A percentile compares a stretch with the other conserved stretches of the same genome.
Evolutionary conservation across 2,888 invertebrate genomes (phyloP).

Genomic region (Ichneumoninae sp.): DNA sequence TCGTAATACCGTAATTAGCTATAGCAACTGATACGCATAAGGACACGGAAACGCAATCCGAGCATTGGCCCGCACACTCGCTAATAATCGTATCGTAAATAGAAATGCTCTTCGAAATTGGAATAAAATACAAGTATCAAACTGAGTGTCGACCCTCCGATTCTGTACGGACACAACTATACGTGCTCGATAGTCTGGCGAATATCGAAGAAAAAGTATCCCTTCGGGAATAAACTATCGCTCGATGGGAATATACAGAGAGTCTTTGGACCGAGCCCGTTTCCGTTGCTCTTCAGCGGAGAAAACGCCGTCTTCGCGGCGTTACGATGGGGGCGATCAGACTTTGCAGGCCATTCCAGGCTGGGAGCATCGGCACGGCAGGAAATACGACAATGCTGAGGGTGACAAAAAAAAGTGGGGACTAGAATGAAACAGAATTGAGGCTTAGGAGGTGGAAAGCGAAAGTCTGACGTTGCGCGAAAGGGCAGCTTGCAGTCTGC

Average conservation of each 20-base stretch:
- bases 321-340: background rate
- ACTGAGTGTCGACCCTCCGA: background rate
- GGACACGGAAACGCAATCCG: background rate
- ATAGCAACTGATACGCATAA: background rate
- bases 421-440: constrained; percentile 14
- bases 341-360: background rate
- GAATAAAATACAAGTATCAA: background rate
- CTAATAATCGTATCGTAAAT: background rate
- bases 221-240: constrained; percentile 21
- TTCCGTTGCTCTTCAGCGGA: constrained; percentile 12
- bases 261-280: constrained; percentile 27
- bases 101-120: background rate
- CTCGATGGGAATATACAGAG: background rate
- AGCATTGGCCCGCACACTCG: background rate
- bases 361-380: background rate
- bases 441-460: constrained; percentile 1
- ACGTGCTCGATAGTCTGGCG: background rate
- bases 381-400: constrained; percentile 1
- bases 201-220: constrained; percentile 12
- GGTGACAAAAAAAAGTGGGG: constrained; percentile 2
- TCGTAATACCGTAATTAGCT: background rate
- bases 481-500: background rate
- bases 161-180: background rate
- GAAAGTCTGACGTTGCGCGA: constrained; percentile 6
- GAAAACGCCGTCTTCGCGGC: background rate